Evolutionary conservation across 1,140 invertebrate genomes (phyloP), one percentile per base, ranked within the genome.

Genomic region (Drosophila subpulchrella): DNA sequence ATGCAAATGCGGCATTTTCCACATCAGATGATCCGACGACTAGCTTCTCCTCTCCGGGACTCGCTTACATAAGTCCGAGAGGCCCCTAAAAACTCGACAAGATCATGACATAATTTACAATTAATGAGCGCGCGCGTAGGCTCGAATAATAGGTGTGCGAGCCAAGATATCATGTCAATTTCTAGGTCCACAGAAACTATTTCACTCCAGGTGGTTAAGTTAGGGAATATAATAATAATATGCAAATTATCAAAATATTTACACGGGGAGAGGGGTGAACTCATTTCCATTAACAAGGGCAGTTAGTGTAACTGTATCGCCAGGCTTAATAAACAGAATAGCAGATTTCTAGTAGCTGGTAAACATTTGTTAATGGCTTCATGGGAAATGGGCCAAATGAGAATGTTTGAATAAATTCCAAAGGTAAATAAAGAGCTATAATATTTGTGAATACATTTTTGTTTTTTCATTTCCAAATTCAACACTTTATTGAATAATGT

Each of bases 1-100:
- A 81, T 76, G 73, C 78, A 77, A 78, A 78, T 67, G 73, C 57
- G 61, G 59, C 74, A 81, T 80, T 80, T 81, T 65, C 58, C 78
- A 80, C 65, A 78, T 73, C 54, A 67, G 50, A 53, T 51, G 50
- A 53, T 53, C 50, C 30, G n/a, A 51, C 8, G n/a, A 51, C 27
- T 48, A 5, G 24, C 46, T 7, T 24, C 3, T 20, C 20, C 20
- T 20, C 24, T 48, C 10, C 12, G 11, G 17, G 15, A 30, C 59
- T 34, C 47, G 54, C 58, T 71, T 70, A 71, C 13, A 57, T 71
- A 71, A 71, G 56, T 2, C 15, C n/a, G 4, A 6, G 17, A 4
- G 12, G 10, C 24, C 38, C 4, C 20, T 1, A 50, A 47, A 34
- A 39, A 42, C 39, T 73, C 42, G 38, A 17, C 10, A 34, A 51